Evolutionary conservation across 2,113 vertebrate species (phyloP).

Genomic region (Callocephalon fimbriatum): DNA sequence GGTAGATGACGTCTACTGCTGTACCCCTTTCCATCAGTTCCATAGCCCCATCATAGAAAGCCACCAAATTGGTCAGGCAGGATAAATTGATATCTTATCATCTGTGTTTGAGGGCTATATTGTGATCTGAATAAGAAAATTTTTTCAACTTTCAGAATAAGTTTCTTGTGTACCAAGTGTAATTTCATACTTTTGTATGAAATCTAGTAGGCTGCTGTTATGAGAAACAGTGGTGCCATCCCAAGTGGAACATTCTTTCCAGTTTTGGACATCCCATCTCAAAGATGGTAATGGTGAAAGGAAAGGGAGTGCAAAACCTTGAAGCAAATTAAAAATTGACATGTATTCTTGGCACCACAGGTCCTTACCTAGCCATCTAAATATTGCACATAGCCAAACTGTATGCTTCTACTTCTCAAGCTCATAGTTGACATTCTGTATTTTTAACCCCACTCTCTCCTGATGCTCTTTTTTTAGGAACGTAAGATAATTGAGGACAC

Average conservation of each 20-base stretch:
- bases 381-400: background rate
- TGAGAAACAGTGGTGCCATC: background rate
- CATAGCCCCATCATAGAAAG: too few relatives aligned
- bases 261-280: background rate
- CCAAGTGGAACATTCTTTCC: background rate
- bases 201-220: background rate
- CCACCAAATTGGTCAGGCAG: too few relatives aligned
- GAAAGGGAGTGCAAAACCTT: background rate
- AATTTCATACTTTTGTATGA: background rate
- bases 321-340: background rate
- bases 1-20: too few relatives aligned
- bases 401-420: background rate
- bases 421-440: background rate
- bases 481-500: slow-evolving; percentile 95
- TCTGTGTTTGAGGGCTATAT: background rate
- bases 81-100: background rate
- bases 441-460: background rate
- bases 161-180: background rate
- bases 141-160: background rate
- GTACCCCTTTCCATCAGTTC: too few relatives aligned
- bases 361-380: background rate
- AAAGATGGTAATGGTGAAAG: background rate
- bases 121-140: background rate
- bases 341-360: background rate
- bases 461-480: slow-evolving; percentile 77